Evolutionary conservation across 1,140 invertebrate genomes (phyloP).

Genomic region (Musca vetustissima): DNA sequence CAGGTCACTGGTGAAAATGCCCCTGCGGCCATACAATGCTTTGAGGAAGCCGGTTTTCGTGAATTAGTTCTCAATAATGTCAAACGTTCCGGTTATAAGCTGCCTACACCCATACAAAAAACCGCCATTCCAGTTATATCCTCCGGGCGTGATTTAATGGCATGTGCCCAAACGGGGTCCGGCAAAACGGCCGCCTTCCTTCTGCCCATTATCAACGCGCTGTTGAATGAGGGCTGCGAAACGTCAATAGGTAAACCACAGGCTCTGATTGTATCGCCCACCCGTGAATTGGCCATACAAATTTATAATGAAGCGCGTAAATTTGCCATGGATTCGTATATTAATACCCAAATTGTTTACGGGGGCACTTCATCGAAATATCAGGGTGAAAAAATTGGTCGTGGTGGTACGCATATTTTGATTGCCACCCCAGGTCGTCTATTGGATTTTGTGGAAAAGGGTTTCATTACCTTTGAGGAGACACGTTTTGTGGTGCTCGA

Average conservation of each 20-base stretch:
- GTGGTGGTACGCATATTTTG: conserved; percentile 82
- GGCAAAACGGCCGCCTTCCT: conserved; percentile 96
- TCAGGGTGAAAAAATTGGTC: conserved; percentile 66
- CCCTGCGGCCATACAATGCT: conserved; percentile 66
- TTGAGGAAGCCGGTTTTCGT: conserved; percentile 71
- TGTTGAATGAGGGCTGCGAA: conserved; percentile 63
- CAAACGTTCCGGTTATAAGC: conserved; percentile 75
- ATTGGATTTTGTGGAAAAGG: conserved; percentile 78
- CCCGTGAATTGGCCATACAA: conserved; percentile 80
- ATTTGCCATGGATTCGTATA: conserved; percentile 73
- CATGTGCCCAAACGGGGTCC: conserved; percentile 95
- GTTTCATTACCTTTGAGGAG: conserved; percentile 71
- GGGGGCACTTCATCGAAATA: conserved; percentile 80
- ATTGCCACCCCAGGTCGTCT: conserved; percentile 93
- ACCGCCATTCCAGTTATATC: conserved; percentile 83
- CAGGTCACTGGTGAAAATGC: conserved; percentile 51
- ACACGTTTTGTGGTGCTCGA: conserved; percentile 86
- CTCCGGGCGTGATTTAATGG: conserved; percentile 86
- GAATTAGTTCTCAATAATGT: conserved; percentile 76
- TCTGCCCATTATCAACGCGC: conserved; percentile 80
- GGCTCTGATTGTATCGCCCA: conserved; percentile 84
- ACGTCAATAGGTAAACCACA: conserved; percentile 60
- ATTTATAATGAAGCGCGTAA: conserved; percentile 86
- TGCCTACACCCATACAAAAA: conserved; percentile 94
- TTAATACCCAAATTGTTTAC: conserved; percentile 77